Base-by-base conservation (phyloP, 2,888 invertebrate genomes). In the Falcaria lacertinaria region DNA sequence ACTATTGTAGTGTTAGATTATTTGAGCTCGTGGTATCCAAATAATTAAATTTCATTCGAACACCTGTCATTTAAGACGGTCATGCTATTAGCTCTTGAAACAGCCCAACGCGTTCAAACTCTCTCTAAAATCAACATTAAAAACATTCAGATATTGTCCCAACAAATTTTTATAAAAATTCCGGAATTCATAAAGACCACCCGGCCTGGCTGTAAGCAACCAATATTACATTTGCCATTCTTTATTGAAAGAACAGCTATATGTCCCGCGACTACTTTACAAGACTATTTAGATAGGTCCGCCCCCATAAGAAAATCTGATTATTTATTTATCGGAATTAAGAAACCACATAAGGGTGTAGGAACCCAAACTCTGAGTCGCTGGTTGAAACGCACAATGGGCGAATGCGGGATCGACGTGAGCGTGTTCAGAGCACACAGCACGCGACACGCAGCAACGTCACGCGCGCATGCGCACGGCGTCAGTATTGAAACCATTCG, bases 1-100 rank as follows among this genome's bases (percentile, higher is more conserved):
- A 32, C 47, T 0, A 15, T 39, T 1, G 2, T 43, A 3, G 47
- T 50, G 1, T 15, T 50, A 33, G 25, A 47, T 7, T 15, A 7
- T 5, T 32, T 47, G 6, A 1, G 33, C 1, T 15, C 34, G 2
- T 15, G 15, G 15, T 15, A 34, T 7, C 34, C 34, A 13, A 14
- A 34, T 15, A 15, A 34, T n/a, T n/a, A n/a, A n/a, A n/a, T n/a
- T n/a, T n/a, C n/a, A n/a, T n/a, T n/a, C n/a, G n/a, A n/a, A n/a
- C n/a, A n/a, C n/a, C n/a, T n/a, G n/a, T n/a, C n/a, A n/a, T n/a
- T n/a, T n/a, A n/a, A n/a, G n/a, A n/a, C n/a, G 2, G 15, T 34
- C 2, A 34, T 15, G 1, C 8, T 34, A 2, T 5, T 34, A 7
- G 34, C 34, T 5, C 34, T 34, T 3, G 3, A 7, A 2, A 34